Evolutionary conservation across 2,888 invertebrate species (phyloP), one percentile per base, ranked within the genome.

Genomic region (Hirtodrosophila histrioides): DNA sequence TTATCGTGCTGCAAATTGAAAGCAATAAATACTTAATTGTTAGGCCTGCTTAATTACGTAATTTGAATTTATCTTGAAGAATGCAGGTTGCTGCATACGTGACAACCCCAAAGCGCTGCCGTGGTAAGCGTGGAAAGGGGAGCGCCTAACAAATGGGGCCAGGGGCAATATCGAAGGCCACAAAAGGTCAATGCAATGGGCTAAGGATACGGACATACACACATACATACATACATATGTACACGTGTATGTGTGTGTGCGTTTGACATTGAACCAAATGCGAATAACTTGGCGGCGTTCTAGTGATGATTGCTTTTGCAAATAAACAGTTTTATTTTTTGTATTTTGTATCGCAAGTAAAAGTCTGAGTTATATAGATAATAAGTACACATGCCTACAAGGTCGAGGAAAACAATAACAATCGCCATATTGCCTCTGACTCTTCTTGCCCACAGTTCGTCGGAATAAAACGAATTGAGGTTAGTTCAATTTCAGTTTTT

Each of bases 1-100:
- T 80, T 81, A 86, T 80, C 80, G 70, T 62, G 53, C 74, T 69
- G 81, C 68, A 83, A 82, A 71, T 80, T 77, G 78, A 84, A 84
- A 77, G 87, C 72, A 81, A 86, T 82, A 82, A 82, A 86, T 82
- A 81, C 63, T 86, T 77, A 86, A 82, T 86, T 86, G 75, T 77
- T 80, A 69, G 81, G 49, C 54, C 56, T 57, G 71, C 67, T 71
- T 77, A 80, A 84, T 82, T 84, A 77, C 75, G 70, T 84, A 86
- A 82, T 80, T 80, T 72, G 53, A 68, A 82, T 69, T 69, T 77
- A 72, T 75, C 81, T 81, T 49, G 36, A 49, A 73, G 44, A 67
- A 67, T 51, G 69, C 58, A 67, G 43, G 45, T 41, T 39, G 45
- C 43, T 37, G 68, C 40, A 33, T 43, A 48, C 7, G 12, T 35